A percentile compares a stretch with the other conserved stretches of the same genome.
Evolutionary conservation across 2,797 vertebrate species (phyloP).

Genomic region (Onychomys arenicola): DNA sequence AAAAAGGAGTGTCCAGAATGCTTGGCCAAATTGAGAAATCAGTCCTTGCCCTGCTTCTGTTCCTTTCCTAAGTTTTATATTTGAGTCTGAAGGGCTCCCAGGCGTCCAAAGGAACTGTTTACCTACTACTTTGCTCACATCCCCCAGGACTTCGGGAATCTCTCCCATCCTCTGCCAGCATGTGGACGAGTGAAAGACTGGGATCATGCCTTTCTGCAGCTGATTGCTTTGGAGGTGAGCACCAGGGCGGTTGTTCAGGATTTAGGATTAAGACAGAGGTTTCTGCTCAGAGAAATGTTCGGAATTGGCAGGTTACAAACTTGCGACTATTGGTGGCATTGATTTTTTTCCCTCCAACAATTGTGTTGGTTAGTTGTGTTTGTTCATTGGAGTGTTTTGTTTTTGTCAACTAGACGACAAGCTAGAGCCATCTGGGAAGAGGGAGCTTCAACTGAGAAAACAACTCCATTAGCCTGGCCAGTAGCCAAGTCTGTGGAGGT

Average conservation of each 20-base stretch:
- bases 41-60: background rate
- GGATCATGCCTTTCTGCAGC: background rate
- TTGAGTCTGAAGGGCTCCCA: background rate
- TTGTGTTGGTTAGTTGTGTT: background rate
- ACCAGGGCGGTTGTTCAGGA: background rate
- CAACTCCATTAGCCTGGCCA: background rate
- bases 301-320: background rate
- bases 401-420: background rate
- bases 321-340: background rate
- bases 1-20: background rate
- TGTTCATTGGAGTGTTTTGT: background rate
- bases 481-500: background rate
- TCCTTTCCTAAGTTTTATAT: background rate
- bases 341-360: background rate
- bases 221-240: background rate
- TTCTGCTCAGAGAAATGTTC: background rate
- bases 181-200: background rate
- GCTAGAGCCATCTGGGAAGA: background rate
- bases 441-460: background rate
- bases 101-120: background rate
- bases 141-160: background rate
- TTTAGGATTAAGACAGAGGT: constrained; percentile 14
- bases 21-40: background rate
- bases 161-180: background rate
- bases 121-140: background rate